Evolutionary conservation across 2,888 invertebrate genomes (phyloP).

Genomic region (Itoplectis maculator): DNA sequence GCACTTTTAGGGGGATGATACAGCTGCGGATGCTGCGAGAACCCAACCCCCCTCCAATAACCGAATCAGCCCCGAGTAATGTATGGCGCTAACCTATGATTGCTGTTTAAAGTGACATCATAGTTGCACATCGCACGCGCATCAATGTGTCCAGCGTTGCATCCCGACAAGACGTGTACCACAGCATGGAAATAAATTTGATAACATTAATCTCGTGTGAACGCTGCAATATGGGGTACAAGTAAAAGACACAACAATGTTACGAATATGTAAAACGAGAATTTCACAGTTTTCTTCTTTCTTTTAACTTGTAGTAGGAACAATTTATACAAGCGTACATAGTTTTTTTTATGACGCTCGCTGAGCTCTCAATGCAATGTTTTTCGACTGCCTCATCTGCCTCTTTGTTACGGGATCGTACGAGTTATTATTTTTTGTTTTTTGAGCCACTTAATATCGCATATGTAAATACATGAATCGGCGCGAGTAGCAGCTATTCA

Average conservation of each 20-base stretch:
- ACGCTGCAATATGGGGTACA: conserved; percentile 40
- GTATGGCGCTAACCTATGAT: conserved; percentile 84
- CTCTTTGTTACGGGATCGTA: conserved; percentile 5
- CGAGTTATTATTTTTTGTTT: conserved; percentile 1
- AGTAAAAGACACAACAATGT: conserved; percentile 9
- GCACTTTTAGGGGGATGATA: conserved; percentile 2
- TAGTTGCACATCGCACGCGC: conserved; percentile 82
- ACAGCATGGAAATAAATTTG: conserved; percentile 84
- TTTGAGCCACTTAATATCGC: conserved; percentile 7
- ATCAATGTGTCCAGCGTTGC: conserved; percentile 82
- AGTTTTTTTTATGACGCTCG: not conserved
- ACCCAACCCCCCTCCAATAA: conserved; percentile 75
- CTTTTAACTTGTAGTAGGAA: not conserved
- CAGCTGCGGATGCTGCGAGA: conserved; percentile 25
- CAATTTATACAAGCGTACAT: not conserved
- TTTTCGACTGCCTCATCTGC: conserved; percentile 13
- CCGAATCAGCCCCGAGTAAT: conserved; percentile 80
- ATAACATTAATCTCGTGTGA: conserved; percentile 76
- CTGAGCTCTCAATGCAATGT: conserved; percentile 16
- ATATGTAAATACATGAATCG: conserved; percentile 37
- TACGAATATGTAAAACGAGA: not conserved
- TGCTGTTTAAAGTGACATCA: conserved; percentile 83
- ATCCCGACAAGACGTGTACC: conserved; percentile 82
- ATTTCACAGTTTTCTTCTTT: not conserved
- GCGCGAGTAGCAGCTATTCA: conserved; percentile 11